Conservation (phyloP, 92 coral and sea anemone species). For the Porites lobata region DNA sequence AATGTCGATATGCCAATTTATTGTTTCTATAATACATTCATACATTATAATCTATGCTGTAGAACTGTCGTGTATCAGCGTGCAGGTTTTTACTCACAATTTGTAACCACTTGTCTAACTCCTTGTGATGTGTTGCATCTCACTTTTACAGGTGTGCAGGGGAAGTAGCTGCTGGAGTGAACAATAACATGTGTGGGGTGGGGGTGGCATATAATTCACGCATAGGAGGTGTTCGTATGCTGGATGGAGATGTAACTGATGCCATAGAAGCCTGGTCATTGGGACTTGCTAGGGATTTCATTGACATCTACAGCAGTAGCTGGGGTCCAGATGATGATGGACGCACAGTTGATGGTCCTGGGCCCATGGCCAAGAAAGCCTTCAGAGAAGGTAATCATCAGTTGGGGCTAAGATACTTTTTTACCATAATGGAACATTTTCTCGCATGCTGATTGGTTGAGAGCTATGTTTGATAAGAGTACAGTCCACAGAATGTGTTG, state of each 20-base stretch:
- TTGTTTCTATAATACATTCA: too few relatives aligned
- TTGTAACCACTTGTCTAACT: too few relatives aligned
- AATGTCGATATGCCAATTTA: too few relatives aligned
- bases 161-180: slow-evolving; percentile 90
- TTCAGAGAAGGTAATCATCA: slow-evolving; percentile 84
- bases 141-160: slow-evolving; percentile 87
- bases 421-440: background rate
- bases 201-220: slow-evolving; percentile 97
- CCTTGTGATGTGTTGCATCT: too few relatives aligned
- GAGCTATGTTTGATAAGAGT: too few relatives aligned
- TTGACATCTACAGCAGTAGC: slow-evolving; percentile 98
- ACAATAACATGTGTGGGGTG: slow-evolving; percentile 90
- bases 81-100: too few relatives aligned
- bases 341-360: slow-evolving; percentile 97
- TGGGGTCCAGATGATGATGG: slow-evolving; percentile 99
- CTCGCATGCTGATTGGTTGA: too few relatives aligned
- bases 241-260: slow-evolving; percentile 99
- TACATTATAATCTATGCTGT: too few relatives aligned
- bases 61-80: too few relatives aligned
- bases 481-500: too few relatives aligned
- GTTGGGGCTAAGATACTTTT: background rate
- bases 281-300: slow-evolving; percentile 77
- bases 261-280: slow-evolving; percentile 91
- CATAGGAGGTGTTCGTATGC: slow-evolving; percentile 98
- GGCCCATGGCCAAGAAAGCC: slow-evolving; percentile 89